Conservation (phyloP, 2,888 invertebrate species). For the Orgyia antiqua region DNA sequence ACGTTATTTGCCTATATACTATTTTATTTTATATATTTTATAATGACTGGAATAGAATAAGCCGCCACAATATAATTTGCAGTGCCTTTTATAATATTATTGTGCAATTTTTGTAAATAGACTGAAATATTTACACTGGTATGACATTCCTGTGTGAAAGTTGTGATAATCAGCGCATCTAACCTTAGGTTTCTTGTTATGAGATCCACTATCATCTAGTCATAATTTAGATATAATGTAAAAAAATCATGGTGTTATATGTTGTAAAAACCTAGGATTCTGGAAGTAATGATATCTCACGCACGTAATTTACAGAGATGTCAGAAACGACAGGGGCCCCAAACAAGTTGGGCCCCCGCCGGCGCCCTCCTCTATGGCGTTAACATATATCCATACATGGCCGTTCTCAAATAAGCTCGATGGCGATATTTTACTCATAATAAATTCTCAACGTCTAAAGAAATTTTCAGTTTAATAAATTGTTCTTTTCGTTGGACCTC, state of each 20-base stretch:
- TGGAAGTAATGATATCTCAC: no score
- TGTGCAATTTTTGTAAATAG: slow-evolving; percentile 27
- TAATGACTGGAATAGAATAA: slow-evolving; percentile 25
- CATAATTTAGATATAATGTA: slow-evolving; percentile 32
- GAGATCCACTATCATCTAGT: slow-evolving; percentile 31
- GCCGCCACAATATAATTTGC: slow-evolving; percentile 34
- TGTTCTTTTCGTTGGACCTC: no score
- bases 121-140: slow-evolving; percentile 19
- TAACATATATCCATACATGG: no score
- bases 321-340: no score
- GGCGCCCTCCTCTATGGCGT: no score
- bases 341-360: no score
- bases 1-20: not conserved
- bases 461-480: no score
- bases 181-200: slow-evolving; percentile 8
- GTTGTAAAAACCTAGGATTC: no score
- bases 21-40: not conserved
- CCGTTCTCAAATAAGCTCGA: no score
- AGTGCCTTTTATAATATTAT: slow-evolving; percentile 40
- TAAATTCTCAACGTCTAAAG: no score
- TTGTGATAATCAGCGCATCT: slow-evolving; percentile 29
- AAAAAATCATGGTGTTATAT: slow-evolving; percentile 15
- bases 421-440: no score
- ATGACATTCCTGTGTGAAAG: slow-evolving; percentile 30
- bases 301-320: no score